Evolutionary conservation across 2,113 vertebrate species (phyloP).

Genomic region (Callipepla californica): DNA sequence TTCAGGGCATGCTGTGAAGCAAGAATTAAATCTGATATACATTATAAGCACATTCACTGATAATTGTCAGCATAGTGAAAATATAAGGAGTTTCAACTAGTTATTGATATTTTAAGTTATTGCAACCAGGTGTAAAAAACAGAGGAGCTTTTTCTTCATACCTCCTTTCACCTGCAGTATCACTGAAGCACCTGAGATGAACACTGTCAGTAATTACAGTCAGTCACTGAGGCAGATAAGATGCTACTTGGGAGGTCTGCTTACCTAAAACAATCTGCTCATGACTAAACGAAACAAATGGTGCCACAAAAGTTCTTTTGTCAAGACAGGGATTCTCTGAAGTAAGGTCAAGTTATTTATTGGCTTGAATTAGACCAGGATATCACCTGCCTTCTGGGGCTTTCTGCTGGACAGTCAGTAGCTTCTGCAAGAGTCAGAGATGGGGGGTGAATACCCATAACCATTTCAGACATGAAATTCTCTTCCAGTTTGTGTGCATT

Average conservation of each 20-base stretch:
- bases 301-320: neutral
- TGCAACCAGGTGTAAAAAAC: neutral
- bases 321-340: neutral
- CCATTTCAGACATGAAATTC: neutral
- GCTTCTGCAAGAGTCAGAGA: neutral
- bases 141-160: neutral
- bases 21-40: neutral
- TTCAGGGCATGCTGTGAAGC: neutral
- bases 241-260: neutral
- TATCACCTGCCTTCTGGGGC: neutral
- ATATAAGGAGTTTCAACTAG: neutral
- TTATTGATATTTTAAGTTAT: neutral
- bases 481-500: constrained; percentile 25
- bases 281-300: neutral
- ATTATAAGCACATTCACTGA: neutral
- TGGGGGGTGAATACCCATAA: neutral
- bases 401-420: neutral
- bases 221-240: neutral
- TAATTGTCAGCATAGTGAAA: neutral
- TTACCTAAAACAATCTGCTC: neutral
- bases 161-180: neutral
- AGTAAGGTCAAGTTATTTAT: neutral
- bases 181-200: neutral
- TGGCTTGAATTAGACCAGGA: neutral
- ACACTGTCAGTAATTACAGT: neutral